Base-by-base conservation (phyloP, 2,888 invertebrate genomes). In the Erpobdella octoculata region DNA sequence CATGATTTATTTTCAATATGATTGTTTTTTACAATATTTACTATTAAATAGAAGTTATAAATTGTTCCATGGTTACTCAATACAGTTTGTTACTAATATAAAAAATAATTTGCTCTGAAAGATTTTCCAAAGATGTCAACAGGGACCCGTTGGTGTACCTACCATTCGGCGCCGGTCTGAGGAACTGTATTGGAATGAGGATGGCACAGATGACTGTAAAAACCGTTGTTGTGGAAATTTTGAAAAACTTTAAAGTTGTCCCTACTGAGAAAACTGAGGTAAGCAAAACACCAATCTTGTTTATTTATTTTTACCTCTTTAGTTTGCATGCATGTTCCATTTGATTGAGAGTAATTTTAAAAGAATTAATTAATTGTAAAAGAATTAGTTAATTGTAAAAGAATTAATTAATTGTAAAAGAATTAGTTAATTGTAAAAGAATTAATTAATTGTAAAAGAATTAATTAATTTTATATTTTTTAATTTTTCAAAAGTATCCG, bases 171-270 rank as follows among this genome's bases (percentile, higher is more conserved):
- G 46, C 37, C 46, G 74, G 74, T 12, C 59, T 58, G 25, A 62
- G 74, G 15, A 67, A 62, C 61, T 74, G 74, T 48, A 74, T 74
- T 37, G 74, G 74, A 15, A 62, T 59, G 59, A 61, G 72, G 25
- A 62, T 74, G 8, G 74, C 74, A 8, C 59, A 65, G 38, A 59
- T 72, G 59, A 72, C 66, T 35, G 21, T 73, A 28, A 74, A 73
- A 66, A 59, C 73, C n/a, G 70, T 71, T 37, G 58, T 73, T 31
- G 41, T 73, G n/a, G 53, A 71, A 36, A 58, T 71, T 15, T 58
- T 74, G 36, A 70, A 66, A 33, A 35, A 46, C 4, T 66, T 70
- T 48, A 64, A n/a, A 41, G 25, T 73, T n/a, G 3, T 64, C 9
- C 38, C 33, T 25, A 70, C 38, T n/a, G 66, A 71, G n/a, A 31